phyloP scores from a whole-genome alignment of 2,797 vertebrate species.

The Argentina silus region DNA sequence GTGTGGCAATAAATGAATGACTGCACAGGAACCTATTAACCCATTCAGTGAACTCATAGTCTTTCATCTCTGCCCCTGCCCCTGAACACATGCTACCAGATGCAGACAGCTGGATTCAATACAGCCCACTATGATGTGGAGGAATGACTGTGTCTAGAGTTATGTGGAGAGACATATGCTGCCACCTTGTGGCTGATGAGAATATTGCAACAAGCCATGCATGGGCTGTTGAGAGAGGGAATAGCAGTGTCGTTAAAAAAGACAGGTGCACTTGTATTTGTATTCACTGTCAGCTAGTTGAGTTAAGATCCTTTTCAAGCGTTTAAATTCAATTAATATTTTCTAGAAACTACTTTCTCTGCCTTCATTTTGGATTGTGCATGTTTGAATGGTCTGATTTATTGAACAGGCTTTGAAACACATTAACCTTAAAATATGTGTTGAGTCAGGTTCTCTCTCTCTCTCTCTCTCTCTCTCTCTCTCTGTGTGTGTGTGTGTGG shows the following conservation, averaged over 20 bases:
- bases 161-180: background rate
- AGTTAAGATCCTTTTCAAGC: background rate
- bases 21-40: too few species aligned
- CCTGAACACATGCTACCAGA: background rate
- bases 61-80: background rate
- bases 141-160: background rate
- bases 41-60: background rate
- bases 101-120: background rate
- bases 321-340: background rate
- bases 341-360: background rate
- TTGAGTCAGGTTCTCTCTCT: background rate
- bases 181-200: background rate
- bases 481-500: slow-evolving; percentile 14
- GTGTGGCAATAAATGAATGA: too few species aligned
- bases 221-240: background rate
- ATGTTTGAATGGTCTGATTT: slow-evolving; percentile 15
- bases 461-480: background rate
- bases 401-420: background rate
- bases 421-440: background rate
- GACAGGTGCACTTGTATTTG: background rate
- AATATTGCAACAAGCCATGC: background rate
- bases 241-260: background rate
- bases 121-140: background rate
- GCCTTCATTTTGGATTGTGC: background rate
- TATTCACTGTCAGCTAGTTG: background rate